These are phyloP conservation scores for Zalophus californianus DNA, from an alignment of 2,797 vertebrate genomes.

Conservation along the genomic window DNA sequence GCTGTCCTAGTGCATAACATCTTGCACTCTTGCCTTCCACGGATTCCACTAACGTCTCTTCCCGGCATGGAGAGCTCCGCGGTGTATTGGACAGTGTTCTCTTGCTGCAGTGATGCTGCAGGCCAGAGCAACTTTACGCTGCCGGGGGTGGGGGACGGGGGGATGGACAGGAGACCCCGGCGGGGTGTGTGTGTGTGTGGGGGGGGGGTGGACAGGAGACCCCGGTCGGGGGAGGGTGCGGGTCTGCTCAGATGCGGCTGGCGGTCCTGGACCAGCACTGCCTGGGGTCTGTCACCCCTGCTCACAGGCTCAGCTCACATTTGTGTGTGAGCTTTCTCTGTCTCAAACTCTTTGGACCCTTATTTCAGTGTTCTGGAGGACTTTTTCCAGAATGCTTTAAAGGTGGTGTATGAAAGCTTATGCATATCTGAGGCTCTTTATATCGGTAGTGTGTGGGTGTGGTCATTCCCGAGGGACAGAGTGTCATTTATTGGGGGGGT, in stretches of 20 bases:
- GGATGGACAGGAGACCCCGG: not conserved
- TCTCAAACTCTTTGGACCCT: fast-evolving
- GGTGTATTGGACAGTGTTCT: fast-evolving
- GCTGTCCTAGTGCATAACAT: fast-evolving
- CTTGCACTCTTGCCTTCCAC: fast-evolving
- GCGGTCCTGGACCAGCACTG: fast-evolving
- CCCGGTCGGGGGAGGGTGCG: no score
- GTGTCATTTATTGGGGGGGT: fast-evolving
- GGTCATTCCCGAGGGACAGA: fast-evolving
- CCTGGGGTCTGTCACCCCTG: not conserved
- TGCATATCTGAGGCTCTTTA: fast-evolving
- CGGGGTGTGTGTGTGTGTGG: not conserved
- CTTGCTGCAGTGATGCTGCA: fast-evolving
- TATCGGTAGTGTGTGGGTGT: not conserved
- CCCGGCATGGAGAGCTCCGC: fast-evolving
- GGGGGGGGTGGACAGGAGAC: not conserved
- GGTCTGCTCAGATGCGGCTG: not conserved
- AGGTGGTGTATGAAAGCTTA: fast-evolving
- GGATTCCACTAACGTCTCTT: fast-evolving
- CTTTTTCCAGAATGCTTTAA: not conserved
- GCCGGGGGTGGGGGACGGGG: fast-evolving
- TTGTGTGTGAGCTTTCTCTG: fast-evolving
- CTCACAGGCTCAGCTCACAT: not conserved
- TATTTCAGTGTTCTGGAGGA: fast-evolving
- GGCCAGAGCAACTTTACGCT: fast-evolving